phyloP scores from a whole-genome alignment of 2,113 vertebrate species.

The Tachysurus vachellii region DNA sequence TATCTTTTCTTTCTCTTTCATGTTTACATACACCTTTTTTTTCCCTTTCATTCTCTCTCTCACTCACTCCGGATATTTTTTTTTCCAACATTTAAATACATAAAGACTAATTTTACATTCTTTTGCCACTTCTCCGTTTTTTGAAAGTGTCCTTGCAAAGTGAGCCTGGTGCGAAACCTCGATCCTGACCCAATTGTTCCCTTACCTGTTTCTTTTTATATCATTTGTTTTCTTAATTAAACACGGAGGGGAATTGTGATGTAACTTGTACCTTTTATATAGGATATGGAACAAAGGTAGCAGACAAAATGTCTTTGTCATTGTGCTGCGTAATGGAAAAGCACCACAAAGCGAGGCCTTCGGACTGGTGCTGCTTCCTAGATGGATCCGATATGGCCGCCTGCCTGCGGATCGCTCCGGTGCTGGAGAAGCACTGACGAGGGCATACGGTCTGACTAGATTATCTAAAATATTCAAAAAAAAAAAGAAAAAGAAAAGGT shows the following conservation, averaged over 20 bases:
- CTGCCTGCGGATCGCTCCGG: conserved; percentile 9
- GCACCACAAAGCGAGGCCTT: conserved; percentile 19
- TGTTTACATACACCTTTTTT: conserved; percentile 20
- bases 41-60: conserved; percentile 2
- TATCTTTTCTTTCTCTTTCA: conserved; percentile 32
- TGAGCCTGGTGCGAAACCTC: conserved; percentile 23
- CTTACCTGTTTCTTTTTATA: background rate
- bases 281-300: conserved; percentile 25
- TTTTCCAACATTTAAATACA: conserved; percentile 42
- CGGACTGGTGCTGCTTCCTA: conserved; percentile 7
- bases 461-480: background rate
- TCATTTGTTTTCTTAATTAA: background rate
- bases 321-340: conserved; percentile 25
- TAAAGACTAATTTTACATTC: conserved; percentile 55
- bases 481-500: background rate
- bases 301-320: conserved; percentile 57
- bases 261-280: background rate
- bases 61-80: conserved; percentile 44
- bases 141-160: conserved; percentile 45
- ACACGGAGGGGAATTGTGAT: background rate
- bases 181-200: background rate
- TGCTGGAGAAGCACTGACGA: background rate
- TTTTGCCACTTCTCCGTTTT: conserved; percentile 48
- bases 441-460: conserved; percentile 1
- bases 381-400: conserved; percentile 15